Evolutionary conservation across 2,888 invertebrate species (phyloP).

Genomic region (Drepana falcataria): DNA sequence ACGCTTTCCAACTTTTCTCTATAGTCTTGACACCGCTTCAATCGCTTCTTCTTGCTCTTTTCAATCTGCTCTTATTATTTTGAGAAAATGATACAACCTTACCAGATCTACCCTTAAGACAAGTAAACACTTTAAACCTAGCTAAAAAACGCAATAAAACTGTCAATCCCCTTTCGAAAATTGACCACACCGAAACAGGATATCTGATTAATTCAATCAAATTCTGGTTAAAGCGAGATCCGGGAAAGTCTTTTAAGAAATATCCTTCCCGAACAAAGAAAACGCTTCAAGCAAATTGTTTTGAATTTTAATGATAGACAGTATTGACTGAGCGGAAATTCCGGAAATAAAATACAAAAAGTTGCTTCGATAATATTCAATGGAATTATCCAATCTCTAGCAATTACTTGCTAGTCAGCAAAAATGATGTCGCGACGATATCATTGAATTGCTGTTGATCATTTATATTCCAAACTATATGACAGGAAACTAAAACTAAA

Average conservation of each 20-base stretch:
- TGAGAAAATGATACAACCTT: no score
- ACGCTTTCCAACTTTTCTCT: no score
- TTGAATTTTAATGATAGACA: background rate
- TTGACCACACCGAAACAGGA: background rate
- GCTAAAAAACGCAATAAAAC: background rate
- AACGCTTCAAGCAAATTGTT: background rate
- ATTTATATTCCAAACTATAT: no score
- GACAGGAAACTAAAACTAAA: no score
- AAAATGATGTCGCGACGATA: constrained; percentile 2
- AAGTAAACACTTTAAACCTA: no score
- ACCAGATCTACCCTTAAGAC: no score
- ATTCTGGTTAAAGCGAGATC: background rate
- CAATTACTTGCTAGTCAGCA: constrained; percentile 3
- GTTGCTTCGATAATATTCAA: constrained; percentile 4
- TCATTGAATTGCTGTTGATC: no score
- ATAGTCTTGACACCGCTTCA: no score
- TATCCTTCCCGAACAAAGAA: background rate
- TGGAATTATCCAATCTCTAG: constrained; percentile 1
- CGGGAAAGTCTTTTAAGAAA: background rate
- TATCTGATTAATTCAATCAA: background rate
- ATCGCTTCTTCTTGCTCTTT: no score
- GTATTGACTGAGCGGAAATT: background rate
- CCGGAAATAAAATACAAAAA: background rate
- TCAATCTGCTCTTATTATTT: no score
- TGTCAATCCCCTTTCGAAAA: background rate